Conservation (phyloP, 1,140 invertebrate species). For the Pentalonia nigronervosa region DNA sequence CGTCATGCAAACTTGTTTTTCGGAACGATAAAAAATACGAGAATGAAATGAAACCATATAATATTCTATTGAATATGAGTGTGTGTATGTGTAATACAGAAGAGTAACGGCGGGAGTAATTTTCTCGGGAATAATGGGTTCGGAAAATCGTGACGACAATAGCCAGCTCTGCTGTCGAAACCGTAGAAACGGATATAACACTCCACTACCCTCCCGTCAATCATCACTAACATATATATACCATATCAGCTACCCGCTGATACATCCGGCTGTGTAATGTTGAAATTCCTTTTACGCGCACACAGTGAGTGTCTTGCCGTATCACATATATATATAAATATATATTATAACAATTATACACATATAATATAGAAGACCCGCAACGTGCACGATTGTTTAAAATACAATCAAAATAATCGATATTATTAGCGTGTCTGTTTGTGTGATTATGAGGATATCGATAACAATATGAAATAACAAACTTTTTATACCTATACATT, state of each 20-base stretch:
- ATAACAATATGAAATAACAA: not conserved
- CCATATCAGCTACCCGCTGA: not conserved
- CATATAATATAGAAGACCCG: not conserved
- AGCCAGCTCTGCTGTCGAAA: slow-evolving; percentile 11
- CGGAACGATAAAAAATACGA: not conserved
- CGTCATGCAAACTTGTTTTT: not conserved
- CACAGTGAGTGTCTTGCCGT: not conserved
- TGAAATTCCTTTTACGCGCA: not conserved
- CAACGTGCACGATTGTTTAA: not conserved
- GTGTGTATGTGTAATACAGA: not conserved
- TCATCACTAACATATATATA: not conserved
- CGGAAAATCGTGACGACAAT: slow-evolving; percentile 13
- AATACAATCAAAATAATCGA: not conserved
- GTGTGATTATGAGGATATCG: not conserved
- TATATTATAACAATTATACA: not conserved
- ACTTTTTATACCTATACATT: too few species aligned
- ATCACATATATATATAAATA: too few species aligned
- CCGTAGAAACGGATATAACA: slow-evolving; percentile 43
- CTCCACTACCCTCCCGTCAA: not conserved
- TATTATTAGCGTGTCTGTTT: not conserved
- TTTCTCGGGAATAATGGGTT: slow-evolving; percentile 37
- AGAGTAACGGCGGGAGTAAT: not conserved
- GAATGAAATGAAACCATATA: not conserved
- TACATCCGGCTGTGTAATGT: not conserved
- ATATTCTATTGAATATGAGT: not conserved